A percentile compares a stretch with the other conserved stretches of the same genome.
These are phyloP conservation scores for Epinotia nisella DNA, from an alignment of 2,888 invertebrate species.

Conservation along the genomic window DNA sequence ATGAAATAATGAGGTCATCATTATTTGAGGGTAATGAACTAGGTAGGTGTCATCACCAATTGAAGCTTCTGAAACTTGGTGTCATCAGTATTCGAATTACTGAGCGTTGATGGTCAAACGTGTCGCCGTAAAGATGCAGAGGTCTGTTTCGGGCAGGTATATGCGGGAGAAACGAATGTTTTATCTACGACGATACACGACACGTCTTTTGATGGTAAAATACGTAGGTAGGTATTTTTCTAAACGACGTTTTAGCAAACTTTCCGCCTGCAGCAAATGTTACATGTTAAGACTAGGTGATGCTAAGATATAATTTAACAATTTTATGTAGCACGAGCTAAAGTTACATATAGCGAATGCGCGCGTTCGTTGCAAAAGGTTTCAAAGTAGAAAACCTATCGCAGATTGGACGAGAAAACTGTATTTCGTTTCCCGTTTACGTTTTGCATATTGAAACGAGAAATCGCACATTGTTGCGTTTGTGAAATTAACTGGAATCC, in stretches of 20 bases:
- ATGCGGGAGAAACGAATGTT: too few relatives aligned
- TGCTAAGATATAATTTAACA: not conserved
- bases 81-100: too few relatives aligned
- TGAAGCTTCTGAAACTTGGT: not conserved
- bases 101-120: too few relatives aligned
- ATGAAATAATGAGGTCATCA: slow-evolving; percentile 9
- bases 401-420: slow-evolving; percentile 16
- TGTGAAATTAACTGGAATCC: slow-evolving; percentile 54
- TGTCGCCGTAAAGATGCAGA: too few relatives aligned
- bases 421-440: slow-evolving; percentile 37
- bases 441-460: slow-evolving; percentile 44
- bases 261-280: not conserved
- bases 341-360: not conserved
- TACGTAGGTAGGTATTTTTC: too few relatives aligned
- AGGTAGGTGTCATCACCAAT: not conserved
- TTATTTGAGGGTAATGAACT: not conserved
- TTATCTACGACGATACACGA: too few relatives aligned
- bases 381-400: slow-evolving; percentile 23
- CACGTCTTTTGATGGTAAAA: too few relatives aligned
- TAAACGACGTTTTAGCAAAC: too few relatives aligned
- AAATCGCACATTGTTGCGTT: slow-evolving; percentile 41
- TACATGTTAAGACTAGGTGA: not conserved
- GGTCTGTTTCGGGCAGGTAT: too few relatives aligned
- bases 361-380: not conserved
- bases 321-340: not conserved